These are phyloP conservation scores for Lamproptera curius DNA, from an alignment of 2,888 invertebrate species.

Conservation along the genomic window DNA sequence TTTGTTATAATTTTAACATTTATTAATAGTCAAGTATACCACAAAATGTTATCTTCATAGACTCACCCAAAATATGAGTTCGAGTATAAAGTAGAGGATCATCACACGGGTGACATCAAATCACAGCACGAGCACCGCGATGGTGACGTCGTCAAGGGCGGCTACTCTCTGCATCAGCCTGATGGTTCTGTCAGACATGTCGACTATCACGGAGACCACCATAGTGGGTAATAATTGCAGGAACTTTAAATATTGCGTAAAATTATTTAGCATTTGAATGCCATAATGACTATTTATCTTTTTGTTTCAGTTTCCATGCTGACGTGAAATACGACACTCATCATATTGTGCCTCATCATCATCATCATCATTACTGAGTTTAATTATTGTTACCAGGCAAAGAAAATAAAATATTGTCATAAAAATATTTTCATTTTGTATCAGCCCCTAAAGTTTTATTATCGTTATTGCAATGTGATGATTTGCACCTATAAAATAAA, in stretches of 20 bases:
- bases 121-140: slow-evolving; percentile 40
- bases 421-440: no score
- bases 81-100: slow-evolving; percentile 43
- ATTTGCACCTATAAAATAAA: no score
- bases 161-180: slow-evolving; percentile 36
- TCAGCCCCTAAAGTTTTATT: no score
- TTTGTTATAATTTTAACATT: background rate
- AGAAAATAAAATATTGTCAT: no score
- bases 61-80: slow-evolving; percentile 47
- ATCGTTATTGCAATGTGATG: no score
- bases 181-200: slow-evolving; percentile 59
- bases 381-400: no score
- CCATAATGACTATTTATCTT: background rate
- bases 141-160: slow-evolving; percentile 39
- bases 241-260: background rate
- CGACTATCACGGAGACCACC: slow-evolving; percentile 69
- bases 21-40: background rate
- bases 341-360: slow-evolving; percentile 45
- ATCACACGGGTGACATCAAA: slow-evolving; percentile 41
- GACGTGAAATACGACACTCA: slow-evolving; percentile 61
- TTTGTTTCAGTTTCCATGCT: slow-evolving; percentile 55
- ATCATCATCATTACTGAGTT: slow-evolving; percentile 33
- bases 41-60: slow-evolving; percentile 24
- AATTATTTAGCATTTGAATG: background rate
- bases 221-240: slow-evolving; percentile 41